A percentile compares a stretch with the other conserved stretches of the same genome.
Evolutionary conservation across 2,797 vertebrate species (phyloP).

Genomic region (Anguilla megastoma): DNA sequence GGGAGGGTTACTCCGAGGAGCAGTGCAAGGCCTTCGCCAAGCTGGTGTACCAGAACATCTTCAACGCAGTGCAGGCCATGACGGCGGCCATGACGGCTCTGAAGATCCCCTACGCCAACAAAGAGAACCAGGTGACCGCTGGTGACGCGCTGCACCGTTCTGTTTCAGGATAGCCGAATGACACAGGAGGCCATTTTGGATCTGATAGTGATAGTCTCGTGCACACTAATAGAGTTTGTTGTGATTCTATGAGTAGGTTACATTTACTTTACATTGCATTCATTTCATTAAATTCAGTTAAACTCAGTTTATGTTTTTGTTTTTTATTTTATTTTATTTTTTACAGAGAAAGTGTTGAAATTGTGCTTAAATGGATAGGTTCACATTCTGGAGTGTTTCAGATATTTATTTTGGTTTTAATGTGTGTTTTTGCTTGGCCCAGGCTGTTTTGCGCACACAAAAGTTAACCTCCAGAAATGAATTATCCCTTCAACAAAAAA

Average conservation of each 20-base stretch:
- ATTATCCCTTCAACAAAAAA: no score
- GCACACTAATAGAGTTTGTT: no score
- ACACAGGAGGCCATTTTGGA: no score
- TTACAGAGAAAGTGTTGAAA: no score
- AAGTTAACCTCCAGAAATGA: no score
- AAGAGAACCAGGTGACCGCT: constrained; percentile 69
- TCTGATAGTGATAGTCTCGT: no score
- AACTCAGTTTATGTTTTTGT: no score
- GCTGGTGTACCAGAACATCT: constrained; percentile 79
- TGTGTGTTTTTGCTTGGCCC: neutral
- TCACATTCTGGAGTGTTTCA: neutral
- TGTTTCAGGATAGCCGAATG: no score
- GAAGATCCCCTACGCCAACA: constrained; percentile 70
- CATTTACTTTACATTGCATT: no score
- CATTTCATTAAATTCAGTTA: no score
- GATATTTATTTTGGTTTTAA: neutral
- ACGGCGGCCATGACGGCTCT: constrained; percentile 69
- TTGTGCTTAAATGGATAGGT: neutral
- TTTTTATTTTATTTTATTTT: no score
- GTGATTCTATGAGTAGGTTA: no score
- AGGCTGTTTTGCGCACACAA: neutral
- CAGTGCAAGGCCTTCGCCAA: constrained; percentile 70
- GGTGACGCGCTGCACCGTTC: neutral
- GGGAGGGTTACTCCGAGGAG: constrained; percentile 74
- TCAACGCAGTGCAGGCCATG: constrained; percentile 72